These are phyloP conservation scores for Maniola hyperantus DNA, from an alignment of 2,888 invertebrate genomes.

Conservation along the genomic window DNA sequence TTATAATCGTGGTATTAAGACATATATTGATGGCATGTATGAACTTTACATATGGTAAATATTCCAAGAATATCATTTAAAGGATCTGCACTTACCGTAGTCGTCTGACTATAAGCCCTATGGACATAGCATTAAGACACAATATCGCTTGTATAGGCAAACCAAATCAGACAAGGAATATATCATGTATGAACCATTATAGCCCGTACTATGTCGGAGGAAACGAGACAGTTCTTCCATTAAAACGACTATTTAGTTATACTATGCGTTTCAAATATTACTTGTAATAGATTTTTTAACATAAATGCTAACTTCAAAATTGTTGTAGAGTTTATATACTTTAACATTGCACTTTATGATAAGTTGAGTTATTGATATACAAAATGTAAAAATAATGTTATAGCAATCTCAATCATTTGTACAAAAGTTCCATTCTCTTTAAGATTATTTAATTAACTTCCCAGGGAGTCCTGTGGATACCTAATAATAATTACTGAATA, in stretches of 20 bases:
- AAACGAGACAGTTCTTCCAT: too few species aligned
- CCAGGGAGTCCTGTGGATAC: neutral
- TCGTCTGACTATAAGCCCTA: neutral
- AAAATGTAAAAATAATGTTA: neutral
- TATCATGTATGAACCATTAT: too few species aligned
- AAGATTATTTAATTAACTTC: neutral
- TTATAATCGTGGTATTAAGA: too few species aligned
- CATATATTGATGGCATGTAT: too few species aligned
- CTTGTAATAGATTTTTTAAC: too few species aligned
- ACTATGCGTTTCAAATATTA: too few species aligned
- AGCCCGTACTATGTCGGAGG: too few species aligned
- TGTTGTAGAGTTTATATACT: neutral
- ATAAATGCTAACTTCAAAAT: neutral
- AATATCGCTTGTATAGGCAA: neutral
- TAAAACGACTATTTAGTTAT: too few species aligned
- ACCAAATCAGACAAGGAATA: neutral
- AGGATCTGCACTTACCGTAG: too few species aligned
- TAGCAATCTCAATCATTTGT: neutral
- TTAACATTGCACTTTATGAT: neutral
- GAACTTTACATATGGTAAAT: too few species aligned
- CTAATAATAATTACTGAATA: neutral
- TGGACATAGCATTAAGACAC: constrained; percentile 8
- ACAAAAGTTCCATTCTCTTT: neutral
- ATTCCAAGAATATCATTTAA: too few species aligned
- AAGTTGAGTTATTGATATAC: neutral